A percentile compares a stretch with the other conserved stretches of the same genome.
phyloP scores from a whole-genome alignment of 2,797 vertebrate species.

The Momotus momota region DNA sequence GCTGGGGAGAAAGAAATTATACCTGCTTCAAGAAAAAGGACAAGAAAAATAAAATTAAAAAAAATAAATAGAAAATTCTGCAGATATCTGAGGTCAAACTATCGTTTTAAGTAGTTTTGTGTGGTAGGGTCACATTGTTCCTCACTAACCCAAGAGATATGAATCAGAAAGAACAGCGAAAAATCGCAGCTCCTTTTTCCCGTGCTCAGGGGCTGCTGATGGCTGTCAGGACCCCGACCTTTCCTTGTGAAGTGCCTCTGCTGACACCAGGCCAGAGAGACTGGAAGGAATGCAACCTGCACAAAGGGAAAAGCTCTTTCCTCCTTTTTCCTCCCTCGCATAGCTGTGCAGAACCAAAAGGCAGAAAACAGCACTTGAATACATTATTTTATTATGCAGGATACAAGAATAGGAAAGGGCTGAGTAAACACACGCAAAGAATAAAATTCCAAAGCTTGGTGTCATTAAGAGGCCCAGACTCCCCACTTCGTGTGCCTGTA shows the following conservation, averaged over 20 bases:
- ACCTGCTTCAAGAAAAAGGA: background rate
- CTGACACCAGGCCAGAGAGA: background rate
- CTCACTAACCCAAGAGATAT: background rate
- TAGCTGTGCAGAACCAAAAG: background rate
- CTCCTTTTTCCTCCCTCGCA: background rate
- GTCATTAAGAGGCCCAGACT: constrained; percentile 54
- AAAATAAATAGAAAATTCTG: accelerated
- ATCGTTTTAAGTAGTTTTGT: background rate
- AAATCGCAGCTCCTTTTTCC: background rate
- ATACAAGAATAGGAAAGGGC: constrained; percentile 51
- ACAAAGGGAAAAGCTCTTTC: constrained; percentile 24
- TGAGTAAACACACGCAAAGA: constrained; percentile 60
- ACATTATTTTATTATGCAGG: constrained; percentile 33
- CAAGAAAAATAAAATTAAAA: background rate
- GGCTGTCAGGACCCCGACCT: background rate
- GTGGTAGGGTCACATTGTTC: background rate
- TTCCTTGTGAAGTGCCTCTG: background rate
- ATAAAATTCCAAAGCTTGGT: constrained; percentile 55
- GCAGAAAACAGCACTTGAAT: constrained; percentile 3
- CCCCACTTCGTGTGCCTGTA: background rate
- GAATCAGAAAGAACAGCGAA: background rate
- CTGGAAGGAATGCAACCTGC: background rate
- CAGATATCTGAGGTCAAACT: background rate
- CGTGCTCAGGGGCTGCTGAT: background rate
- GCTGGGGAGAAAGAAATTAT: background rate